Conservation (phyloP, 2,113 vertebrate species). For the Odocoileus virginianus region DNA sequence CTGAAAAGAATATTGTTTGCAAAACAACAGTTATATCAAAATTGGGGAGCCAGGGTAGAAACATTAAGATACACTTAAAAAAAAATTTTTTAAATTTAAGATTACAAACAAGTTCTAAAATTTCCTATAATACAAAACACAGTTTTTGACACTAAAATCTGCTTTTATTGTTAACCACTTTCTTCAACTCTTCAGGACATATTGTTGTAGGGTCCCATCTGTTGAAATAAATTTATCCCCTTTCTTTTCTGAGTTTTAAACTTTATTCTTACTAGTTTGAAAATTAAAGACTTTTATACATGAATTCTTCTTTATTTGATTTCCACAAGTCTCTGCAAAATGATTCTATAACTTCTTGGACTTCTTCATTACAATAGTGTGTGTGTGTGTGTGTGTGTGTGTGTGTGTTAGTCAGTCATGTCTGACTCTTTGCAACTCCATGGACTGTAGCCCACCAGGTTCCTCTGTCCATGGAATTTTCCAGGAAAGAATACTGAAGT, state of each 20-base stretch:
- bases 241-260: neutral
- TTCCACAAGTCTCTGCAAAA: neutral
- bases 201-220: too few relatives aligned
- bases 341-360: neutral
- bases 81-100: neutral
- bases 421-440: neutral
- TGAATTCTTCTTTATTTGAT: neutral
- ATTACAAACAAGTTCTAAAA: neutral
- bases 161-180: neutral
- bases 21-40: neutral
- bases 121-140: neutral
- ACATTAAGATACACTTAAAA: neutral
- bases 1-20: neutral
- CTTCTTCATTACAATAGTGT: neutral
- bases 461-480: neutral
- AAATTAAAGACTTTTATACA: neutral
- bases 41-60: neutral
- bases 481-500: neutral
- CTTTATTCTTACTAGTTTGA: neutral
- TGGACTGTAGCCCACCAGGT: neutral
- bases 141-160: neutral
- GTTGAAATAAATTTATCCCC: neutral
- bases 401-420: neutral
- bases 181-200: neutral
- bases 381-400: neutral